A percentile compares a stretch with the other conserved stretches of the same genome.
Conservation (phyloP, 2,797 vertebrate species). For the Serranus cabrilla region DNA sequence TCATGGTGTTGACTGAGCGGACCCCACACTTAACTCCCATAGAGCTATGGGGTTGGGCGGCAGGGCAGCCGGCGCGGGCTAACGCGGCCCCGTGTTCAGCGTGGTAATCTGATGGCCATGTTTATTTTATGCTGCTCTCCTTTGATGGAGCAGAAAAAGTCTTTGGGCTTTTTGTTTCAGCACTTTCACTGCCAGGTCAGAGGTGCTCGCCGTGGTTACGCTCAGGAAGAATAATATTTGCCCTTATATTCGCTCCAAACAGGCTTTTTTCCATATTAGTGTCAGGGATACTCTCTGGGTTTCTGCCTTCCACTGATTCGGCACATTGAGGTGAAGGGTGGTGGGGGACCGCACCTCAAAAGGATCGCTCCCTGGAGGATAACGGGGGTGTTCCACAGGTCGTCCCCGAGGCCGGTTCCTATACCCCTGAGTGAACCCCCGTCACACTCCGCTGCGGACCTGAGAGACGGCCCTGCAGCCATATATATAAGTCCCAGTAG, state of each 20-base stretch:
- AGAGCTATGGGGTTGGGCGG: slow-evolving; percentile 79
- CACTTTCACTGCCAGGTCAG: slow-evolving; percentile 87
- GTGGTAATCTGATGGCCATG: slow-evolving; percentile 89
- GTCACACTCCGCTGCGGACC: slow-evolving; percentile 45
- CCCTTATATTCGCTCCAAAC: slow-evolving; percentile 89
- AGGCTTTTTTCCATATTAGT: slow-evolving; percentile 90
- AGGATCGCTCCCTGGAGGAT: slow-evolving; percentile 67
- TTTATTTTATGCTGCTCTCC: slow-evolving; percentile 90
- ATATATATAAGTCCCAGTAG: slow-evolving; percentile 67
- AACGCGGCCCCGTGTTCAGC: slow-evolving; percentile 86
- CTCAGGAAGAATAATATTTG: slow-evolving; percentile 92
- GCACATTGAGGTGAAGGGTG: slow-evolving; percentile 79
- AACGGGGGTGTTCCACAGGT: slow-evolving; percentile 70
- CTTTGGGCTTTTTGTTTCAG: slow-evolving; percentile 91
- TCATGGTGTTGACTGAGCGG: slow-evolving; percentile 90
- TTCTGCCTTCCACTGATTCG: slow-evolving; percentile 83
- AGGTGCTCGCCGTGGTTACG: slow-evolving; percentile 89
- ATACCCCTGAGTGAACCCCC: slow-evolving; percentile 68
- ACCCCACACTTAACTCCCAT: slow-evolving; percentile 90
- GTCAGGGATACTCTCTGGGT: slow-evolving; percentile 85
- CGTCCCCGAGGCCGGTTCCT: slow-evolving; percentile 47
- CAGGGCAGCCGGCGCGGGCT: slow-evolving; percentile 77
- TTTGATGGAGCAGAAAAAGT: slow-evolving; percentile 90
- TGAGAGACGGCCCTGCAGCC: slow-evolving; percentile 61
- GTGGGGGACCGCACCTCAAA: slow-evolving; percentile 67